A percentile compares a stretch with the other conserved stretches of the same genome.
Conservation (phyloP, 2,113 vertebrate genomes). For the Eclectus roratus region DNA sequence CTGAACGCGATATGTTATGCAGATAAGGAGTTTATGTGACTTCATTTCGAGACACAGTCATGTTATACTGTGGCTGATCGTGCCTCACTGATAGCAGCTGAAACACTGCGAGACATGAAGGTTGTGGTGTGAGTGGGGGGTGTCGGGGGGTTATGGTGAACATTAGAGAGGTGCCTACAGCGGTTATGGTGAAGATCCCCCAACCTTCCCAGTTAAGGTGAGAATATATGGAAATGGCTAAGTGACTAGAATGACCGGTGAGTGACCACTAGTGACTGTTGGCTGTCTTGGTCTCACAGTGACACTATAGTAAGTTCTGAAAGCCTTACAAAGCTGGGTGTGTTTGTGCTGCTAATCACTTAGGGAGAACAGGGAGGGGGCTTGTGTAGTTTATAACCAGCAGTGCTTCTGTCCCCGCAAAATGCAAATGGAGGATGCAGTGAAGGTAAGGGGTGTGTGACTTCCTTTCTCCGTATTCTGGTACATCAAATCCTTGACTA, state of each 20-base stretch:
- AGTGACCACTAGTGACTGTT: not conserved
- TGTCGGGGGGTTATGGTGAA: not conserved
- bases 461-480: not conserved
- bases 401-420: not conserved
- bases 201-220: not conserved
- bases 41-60: not conserved
- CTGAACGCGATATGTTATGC: no score
- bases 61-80: not conserved
- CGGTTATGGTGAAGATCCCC: not conserved
- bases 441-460: not conserved
- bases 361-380: accelerated
- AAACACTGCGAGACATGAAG: not conserved
- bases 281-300: not conserved
- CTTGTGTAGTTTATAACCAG: not conserved
- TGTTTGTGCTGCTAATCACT: not conserved
- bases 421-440: not conserved
- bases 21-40: no score
- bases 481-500: accelerated
- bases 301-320: not conserved
- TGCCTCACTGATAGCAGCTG: not conserved
- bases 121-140: not conserved
- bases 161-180: not conserved
- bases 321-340: not conserved
- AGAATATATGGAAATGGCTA: not conserved
- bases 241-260: not conserved